Percentiles rank a stretch among this genome's conserved stretches.
Conservation (phyloP, 2,113 vertebrate species). For the Solea senegalensis region DNA sequence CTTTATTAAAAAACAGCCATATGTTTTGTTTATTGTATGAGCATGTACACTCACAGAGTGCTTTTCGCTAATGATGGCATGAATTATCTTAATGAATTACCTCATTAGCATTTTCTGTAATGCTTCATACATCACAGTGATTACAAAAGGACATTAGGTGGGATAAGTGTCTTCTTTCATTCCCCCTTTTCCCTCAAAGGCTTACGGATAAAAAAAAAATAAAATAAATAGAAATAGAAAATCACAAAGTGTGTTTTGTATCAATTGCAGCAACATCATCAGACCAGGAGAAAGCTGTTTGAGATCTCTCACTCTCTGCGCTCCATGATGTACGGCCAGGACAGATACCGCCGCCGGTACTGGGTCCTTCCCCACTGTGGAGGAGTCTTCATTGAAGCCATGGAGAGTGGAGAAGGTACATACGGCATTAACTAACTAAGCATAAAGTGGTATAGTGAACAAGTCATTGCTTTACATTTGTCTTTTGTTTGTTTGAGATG, state of each 20-base stretch:
- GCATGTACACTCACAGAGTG: neutral
- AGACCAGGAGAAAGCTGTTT: slow-evolving; percentile 94
- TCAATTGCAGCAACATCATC: slow-evolving; percentile 92
- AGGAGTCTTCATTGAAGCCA: slow-evolving; percentile 94
- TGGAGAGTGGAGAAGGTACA: slow-evolving; percentile 98
- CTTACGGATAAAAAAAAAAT: slow-evolving; percentile 19
- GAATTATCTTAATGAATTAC: slow-evolving; percentile 50
- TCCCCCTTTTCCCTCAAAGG: slow-evolving; percentile 4
- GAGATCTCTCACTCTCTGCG: slow-evolving; percentile 95
- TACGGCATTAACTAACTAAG: neutral
- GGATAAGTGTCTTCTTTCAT: slow-evolving; percentile 6
- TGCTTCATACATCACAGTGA: slow-evolving; percentile 33
- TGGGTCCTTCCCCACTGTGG: slow-evolving; percentile 98
- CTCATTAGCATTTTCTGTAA: slow-evolving; percentile 42
- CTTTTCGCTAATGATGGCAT: slow-evolving; percentile 38
- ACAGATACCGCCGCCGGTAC: slow-evolving; percentile 94
- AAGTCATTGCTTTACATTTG: too few relatives aligned
- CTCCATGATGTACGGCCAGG: slow-evolving; percentile 97
- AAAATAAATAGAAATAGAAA: neutral
- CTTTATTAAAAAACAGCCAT: slow-evolving; percentile 25
- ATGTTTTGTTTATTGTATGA: slow-evolving; percentile 13
- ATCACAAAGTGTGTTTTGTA: slow-evolving; percentile 20
- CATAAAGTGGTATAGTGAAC: too few relatives aligned
- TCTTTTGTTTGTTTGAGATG: neutral
- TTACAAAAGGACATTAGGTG: slow-evolving; percentile 16